phyloP scores from a whole-genome alignment of 1,140 invertebrate genomes.

The Heliothis virescens region DNA sequence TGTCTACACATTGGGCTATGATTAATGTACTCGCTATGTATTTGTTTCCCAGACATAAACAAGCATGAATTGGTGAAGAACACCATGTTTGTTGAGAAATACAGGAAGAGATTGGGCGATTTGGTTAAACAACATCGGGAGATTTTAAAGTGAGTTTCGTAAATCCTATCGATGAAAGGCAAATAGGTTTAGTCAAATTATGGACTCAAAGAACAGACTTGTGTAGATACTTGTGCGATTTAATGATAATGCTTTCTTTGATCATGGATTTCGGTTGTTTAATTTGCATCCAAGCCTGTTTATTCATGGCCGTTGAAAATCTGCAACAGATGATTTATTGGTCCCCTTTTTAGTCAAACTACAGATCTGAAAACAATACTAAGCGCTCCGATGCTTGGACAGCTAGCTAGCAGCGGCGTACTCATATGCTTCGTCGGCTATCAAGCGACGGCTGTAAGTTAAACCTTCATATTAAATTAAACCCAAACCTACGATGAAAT shows the following conservation, averaged over 20 bases:
- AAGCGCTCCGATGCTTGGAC: constrained; percentile 67
- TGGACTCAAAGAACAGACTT: too few species aligned
- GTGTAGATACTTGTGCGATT: not conserved
- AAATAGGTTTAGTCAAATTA: too few species aligned
- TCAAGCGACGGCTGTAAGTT: constrained; percentile 65
- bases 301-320: too few species aligned
- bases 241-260: too few species aligned
- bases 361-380: constrained; percentile 63
- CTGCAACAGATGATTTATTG: too few species aligned
- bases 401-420: constrained; percentile 64
- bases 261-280: too few species aligned
- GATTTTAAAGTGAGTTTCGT: constrained; percentile 63
- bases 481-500: not conserved
- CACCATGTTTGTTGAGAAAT: constrained; percentile 26
- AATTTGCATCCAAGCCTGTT: not conserved
- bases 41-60: not conserved
- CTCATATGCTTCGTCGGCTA: constrained; percentile 73
- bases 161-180: not conserved
- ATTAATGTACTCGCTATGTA: not conserved
- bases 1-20: too few species aligned
- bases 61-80: constrained; percentile 10
- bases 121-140: constrained; percentile 66
- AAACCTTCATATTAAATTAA: not conserved
- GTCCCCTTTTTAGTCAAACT: constrained; percentile 61
- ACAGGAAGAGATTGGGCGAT: constrained; percentile 54